phyloP scores from a whole-genome alignment of 2,888 invertebrate species.

The Rhyacophila evoluta region DNA sequence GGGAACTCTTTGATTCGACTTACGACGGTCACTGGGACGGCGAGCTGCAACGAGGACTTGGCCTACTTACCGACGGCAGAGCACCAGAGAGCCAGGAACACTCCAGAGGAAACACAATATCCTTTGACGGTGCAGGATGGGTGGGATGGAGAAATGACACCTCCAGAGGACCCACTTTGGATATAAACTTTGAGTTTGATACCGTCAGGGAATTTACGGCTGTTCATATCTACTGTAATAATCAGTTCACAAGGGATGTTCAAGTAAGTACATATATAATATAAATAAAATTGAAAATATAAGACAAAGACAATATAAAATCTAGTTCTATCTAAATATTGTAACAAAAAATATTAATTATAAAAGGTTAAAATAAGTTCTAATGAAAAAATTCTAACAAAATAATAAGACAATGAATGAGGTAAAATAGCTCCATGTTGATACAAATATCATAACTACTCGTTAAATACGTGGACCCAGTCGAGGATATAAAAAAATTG shows the following conservation, averaged over 20 bases:
- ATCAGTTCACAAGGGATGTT: conserved; percentile 83
- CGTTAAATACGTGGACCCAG: too few relatives aligned
- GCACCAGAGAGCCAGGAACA: conserved; percentile 16
- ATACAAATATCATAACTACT: too few relatives aligned
- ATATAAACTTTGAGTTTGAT: conserved; percentile 86
- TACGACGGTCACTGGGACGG: conserved; percentile 89
- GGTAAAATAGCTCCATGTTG: too few relatives aligned
- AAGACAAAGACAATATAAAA: too few relatives aligned
- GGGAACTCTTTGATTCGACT: conserved; percentile 85
- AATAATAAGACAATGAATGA: too few relatives aligned
- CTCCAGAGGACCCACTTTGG: conserved; percentile 71
- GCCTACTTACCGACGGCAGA: conserved; percentile 84
- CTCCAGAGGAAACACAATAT: background rate
- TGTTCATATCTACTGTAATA: conserved; percentile 82
- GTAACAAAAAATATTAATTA: too few relatives aligned
- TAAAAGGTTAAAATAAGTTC: too few relatives aligned
- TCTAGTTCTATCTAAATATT: too few relatives aligned
- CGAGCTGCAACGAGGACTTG: conserved; percentile 81
- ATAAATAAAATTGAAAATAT: too few relatives aligned
- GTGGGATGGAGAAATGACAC: conserved; percentile 87
- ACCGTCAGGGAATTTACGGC: conserved; percentile 79
- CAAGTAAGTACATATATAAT: too few relatives aligned
- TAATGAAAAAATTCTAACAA: too few relatives aligned
- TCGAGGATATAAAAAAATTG: too few relatives aligned
- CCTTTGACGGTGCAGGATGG: conserved; percentile 70